Conservation (phyloP, 2,888 invertebrate genomes). For the Microlaimidae sp. region DNA sequence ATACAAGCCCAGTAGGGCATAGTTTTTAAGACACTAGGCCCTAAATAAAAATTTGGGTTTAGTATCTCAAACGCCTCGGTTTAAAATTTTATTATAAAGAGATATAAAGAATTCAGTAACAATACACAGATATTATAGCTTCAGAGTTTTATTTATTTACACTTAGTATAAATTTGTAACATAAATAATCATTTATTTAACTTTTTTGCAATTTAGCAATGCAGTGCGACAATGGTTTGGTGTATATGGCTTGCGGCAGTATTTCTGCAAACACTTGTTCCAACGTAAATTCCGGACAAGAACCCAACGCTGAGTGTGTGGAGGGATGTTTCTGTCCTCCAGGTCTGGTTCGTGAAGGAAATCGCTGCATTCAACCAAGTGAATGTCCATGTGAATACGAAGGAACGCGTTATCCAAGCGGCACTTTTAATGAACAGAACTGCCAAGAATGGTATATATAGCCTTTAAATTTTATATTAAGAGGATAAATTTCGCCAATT, state of each 20-base stretch:
- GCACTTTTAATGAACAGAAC: constrained; percentile 29
- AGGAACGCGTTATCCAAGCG: constrained; percentile 54
- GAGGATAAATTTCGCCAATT: no score
- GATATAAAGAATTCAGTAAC: no score
- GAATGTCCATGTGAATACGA: constrained; percentile 59
- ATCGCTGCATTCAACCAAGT: constrained; percentile 56
- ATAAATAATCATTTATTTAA: no score
- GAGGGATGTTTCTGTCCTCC: constrained; percentile 76
- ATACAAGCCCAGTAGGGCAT: no score
- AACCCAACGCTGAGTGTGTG: constrained; percentile 51
- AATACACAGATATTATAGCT: no score
- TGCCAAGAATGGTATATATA: constrained; percentile 16
- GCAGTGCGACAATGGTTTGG: constrained; percentile 53
- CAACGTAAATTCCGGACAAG: constrained; percentile 35
- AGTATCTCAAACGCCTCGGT: no score
- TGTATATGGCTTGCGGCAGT: constrained; percentile 61
- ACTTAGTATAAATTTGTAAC: no score
- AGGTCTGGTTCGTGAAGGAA: constrained; percentile 54
- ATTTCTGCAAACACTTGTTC: constrained; percentile 56
- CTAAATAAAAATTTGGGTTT: no score
- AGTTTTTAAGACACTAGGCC: no score
- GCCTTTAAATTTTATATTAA: no score
- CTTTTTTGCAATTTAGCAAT: constrained; percentile 52
- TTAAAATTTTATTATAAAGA: no score
- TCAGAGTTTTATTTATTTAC: no score